Base-by-base conservation (phyloP, 2,888 invertebrate genomes). In the Corythucha ciliata region DNA sequence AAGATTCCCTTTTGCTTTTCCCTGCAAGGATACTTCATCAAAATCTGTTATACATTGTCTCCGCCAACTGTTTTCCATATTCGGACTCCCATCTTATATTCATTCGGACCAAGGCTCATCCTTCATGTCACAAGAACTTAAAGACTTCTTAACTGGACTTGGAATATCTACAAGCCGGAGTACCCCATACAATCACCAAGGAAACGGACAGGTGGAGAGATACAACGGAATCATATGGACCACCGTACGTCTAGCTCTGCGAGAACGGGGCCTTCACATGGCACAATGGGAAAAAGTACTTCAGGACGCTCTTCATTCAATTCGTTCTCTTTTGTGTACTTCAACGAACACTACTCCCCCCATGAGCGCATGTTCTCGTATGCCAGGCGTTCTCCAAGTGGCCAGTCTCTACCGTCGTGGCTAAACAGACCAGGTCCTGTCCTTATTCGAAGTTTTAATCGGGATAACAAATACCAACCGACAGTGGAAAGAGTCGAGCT, bases 401-500 rank as follows among this genome's bases (percentile, higher is more conserved):
- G 41, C 8, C 12, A 12, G 12, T 48, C 41, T 2, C n/a, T 41
- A 14, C 48, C 48, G 4, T 22, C 26, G 10, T 48, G 48, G 48
- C 39, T 48, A 12, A n/a, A 16, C 4, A 16, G 7, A n/a, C 22
- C 39, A 5, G 48, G 48, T 10, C 25, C 40, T 20, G 40, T 48
- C 2, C 39, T 48, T 8, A 41, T 39, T 27, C 24, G 33, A 16
- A 12, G 14, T 7, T 18, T 21, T n/a, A 16, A 20, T 7, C 21
- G 48, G 20, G 16, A 12, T 7, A 46, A 22, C 29, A 59, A 58
- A 48, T 58, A 58, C 52, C 53, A 58, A 3, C 55, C 54, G 4
- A 16, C 52, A 10, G 57, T 59, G 8, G 57, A 58, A 18, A 52
- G 58, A 58, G 59, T 53, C 7, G 44, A 52, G 21, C 44, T 59